Evolutionary conservation across 2,888 invertebrate species (phyloP).

Genomic region (Hipparchia sbordonii): DNA sequence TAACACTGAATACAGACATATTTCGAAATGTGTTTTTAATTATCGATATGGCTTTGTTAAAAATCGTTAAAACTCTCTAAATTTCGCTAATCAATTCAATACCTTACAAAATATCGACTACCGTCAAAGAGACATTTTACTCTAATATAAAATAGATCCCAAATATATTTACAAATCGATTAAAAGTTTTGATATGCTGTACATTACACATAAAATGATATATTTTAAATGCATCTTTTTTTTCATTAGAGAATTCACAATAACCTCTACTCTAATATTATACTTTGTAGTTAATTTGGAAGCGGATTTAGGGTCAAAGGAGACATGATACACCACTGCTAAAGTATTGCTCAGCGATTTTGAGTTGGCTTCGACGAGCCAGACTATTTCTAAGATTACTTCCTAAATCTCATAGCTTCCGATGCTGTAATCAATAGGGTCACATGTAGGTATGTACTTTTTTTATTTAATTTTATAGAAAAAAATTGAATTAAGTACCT

Average conservation of each 20-base stretch:
- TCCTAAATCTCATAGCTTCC: no score
- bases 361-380: no score
- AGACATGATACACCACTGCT: no score
- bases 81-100: conserved; percentile 23
- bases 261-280: conserved; percentile 33
- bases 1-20: not conserved
- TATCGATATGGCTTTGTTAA: not conserved
- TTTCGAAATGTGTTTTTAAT: not conserved
- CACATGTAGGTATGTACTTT: no score
- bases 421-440: no score
- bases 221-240: conserved; percentile 55
- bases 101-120: conserved; percentile 4
- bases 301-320: conserved; percentile 44
- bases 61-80: not conserved
- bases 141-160: conserved; percentile 53
- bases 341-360: no score
- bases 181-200: conserved; percentile 73
- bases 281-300: conserved; percentile 41
- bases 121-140: conserved; percentile 41
- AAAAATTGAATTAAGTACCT: no score
- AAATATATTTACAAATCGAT: conserved; percentile 74
- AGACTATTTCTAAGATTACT: no score
- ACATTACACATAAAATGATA: conserved; percentile 60
- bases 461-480: no score
- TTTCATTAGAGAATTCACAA: conserved; percentile 27